Percentiles rank a stretch among this genome's conserved stretches.
Evolutionary conservation across 2,113 vertebrate genomes (phyloP).

Genomic region (Casuarius casuarius): DNA sequence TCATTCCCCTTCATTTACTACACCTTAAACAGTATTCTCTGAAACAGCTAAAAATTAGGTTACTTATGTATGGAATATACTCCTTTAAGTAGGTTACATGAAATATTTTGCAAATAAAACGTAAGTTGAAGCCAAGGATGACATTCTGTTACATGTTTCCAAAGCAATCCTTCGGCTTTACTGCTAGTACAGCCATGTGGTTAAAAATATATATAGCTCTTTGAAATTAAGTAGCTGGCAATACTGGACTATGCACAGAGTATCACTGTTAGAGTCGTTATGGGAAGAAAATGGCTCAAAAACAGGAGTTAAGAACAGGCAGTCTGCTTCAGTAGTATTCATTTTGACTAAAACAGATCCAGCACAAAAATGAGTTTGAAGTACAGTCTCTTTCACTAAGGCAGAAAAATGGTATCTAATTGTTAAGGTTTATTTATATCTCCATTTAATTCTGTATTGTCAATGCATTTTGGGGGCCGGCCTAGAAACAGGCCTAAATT

Average conservation of each 20-base stretch:
- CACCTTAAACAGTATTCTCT: background rate
- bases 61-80: background rate
- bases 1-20: background rate
- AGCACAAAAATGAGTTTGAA: fast-evolving
- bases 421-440: background rate
- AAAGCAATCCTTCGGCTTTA: background rate
- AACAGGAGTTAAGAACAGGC: background rate
- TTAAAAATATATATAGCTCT: background rate
- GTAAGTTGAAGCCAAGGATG: background rate
- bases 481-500: background rate
- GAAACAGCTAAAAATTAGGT: background rate
- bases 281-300: background rate
- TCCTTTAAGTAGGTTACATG: background rate
- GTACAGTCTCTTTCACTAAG: background rate
- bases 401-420: fast-evolving
- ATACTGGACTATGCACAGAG: background rate
- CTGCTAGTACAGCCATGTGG: background rate
- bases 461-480: background rate
- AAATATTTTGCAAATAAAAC: background rate
- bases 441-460: background rate
- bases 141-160: background rate
- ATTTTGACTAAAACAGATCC: background rate
- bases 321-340: background rate
- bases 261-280: background rate
- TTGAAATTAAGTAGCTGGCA: background rate